Evolutionary conservation across 2,888 invertebrate genomes (phyloP), one percentile per base, ranked within the genome.

Genomic region (Megalurothrips usitatus): DNA sequence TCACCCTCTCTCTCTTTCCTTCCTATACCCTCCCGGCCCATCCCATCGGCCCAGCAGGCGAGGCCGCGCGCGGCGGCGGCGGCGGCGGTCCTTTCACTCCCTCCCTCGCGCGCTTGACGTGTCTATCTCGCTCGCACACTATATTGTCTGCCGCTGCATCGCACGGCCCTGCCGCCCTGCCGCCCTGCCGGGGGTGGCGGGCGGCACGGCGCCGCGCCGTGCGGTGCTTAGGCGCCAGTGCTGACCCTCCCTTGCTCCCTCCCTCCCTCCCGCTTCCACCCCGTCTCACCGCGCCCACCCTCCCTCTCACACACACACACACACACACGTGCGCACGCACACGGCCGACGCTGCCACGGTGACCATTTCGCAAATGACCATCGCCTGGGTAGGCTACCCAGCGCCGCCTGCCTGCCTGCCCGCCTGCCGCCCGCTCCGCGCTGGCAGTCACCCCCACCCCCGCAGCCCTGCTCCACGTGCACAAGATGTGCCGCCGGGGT

Each of bases 281-380:
- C 58, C 17, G n/a, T 14, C 17, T 17, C 58, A 58, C 58, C 14
- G n/a, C n/a, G n/a, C n/a, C 58, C 58, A 58, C 19, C 58, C 68
- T 23, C 68, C 11, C 26, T 23, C 26, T 10, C 68, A 26, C 26
- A 26, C 68, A 26, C 68, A 68, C 23, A 3, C 68, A 68, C 68
- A 63, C 23, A 63, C 63, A n/a, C 63, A 68, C 68, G 4, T 23
- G 26, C 68, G 26, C 68, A 75, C 58, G 6, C 58, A 58, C 11
- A n/a, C n/a, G n/a, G n/a, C n/a, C n/a, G n/a, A 58, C 58, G 58
- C n/a, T 0, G 9, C 23, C 26, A 23, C 68, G 68, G 68, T 26
- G 68, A 75, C 68, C 26, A 75, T 75, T 75, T 75, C 26, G 68
- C 68, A 75, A 26, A 75, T 75, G 68, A 75, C 68, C 68, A 75